A percentile compares a stretch with the other conserved stretches of the same genome.
phyloP scores from a whole-genome alignment of 1,140 invertebrate genomes.

The Anadara kagoshimensis region DNA sequence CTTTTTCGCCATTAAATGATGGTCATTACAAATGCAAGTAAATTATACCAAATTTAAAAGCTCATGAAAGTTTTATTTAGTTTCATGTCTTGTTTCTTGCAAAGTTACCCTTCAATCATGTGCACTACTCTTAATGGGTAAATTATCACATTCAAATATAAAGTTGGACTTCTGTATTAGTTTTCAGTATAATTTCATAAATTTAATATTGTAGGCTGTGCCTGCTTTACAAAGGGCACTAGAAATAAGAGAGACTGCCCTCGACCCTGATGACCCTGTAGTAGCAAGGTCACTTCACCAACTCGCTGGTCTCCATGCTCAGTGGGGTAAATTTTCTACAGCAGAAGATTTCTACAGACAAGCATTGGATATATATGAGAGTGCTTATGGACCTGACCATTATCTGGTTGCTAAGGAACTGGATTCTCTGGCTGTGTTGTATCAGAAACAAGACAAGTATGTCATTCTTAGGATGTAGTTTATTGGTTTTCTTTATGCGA shows the following conservation, averaged over 20 bases:
- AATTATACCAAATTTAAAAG: too few relatives aligned
- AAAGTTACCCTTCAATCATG: too few relatives aligned
- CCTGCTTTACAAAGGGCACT: conserved; percentile 67
- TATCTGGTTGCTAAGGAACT: conserved; percentile 68
- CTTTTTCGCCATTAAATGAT: too few relatives aligned
- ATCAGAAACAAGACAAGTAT: conserved; percentile 71
- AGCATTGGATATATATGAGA: conserved; percentile 70
- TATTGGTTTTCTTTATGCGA: too few relatives aligned
- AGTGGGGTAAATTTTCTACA: conserved; percentile 69
- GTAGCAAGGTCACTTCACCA: conserved; percentile 70
- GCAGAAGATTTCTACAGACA: conserved; percentile 70
- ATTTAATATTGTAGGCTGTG: conserved; percentile 55
- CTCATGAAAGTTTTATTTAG: too few relatives aligned
- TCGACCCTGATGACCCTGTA: conserved; percentile 71
- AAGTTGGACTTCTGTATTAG: too few relatives aligned
- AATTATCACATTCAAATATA: too few relatives aligned
- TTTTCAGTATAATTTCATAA: too few relatives aligned
- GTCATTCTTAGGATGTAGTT: too few relatives aligned
- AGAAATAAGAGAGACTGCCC: conserved; percentile 70
- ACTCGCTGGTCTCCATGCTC: conserved; percentile 69
- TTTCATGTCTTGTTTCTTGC: too few relatives aligned
- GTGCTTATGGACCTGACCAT: conserved; percentile 65
- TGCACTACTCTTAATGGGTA: too few relatives aligned
- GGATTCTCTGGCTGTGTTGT: conserved; percentile 69
- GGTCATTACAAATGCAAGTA: too few relatives aligned